A percentile compares a stretch with the other conserved stretches of the same genome.
phyloP scores from a whole-genome alignment of 2,888 invertebrate genomes.

The Dione vanillae region DNA sequence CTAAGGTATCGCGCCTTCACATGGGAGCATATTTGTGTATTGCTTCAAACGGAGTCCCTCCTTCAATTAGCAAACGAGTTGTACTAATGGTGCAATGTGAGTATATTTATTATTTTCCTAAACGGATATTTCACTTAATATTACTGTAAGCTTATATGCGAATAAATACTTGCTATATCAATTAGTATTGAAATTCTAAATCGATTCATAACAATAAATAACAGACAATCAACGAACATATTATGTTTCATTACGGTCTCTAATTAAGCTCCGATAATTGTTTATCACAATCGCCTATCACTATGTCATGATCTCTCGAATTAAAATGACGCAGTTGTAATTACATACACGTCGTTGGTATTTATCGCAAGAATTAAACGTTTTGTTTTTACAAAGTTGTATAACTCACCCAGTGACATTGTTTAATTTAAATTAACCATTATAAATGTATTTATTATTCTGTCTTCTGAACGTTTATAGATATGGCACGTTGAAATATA shows the following conservation, averaged over 20 bases:
- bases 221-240: constrained; percentile 20
- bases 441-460: background rate
- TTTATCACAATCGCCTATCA: constrained; percentile 37
- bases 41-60: constrained; percentile 96
- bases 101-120: constrained; percentile 63
- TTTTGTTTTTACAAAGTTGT: background rate
- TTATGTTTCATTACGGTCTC: constrained; percentile 32
- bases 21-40: constrained; percentile 97
- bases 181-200: constrained; percentile 12
- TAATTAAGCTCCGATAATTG: constrained; percentile 36
- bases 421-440: background rate
- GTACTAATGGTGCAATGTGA: constrained; percentile 93
- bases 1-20: constrained; percentile 94
- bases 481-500: background rate
- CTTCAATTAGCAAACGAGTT: constrained; percentile 94
- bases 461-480: background rate
- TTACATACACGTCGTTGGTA: constrained; percentile 8
- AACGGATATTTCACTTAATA: background rate
- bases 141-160: background rate
- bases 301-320: constrained; percentile 33
- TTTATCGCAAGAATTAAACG: constrained; percentile 16
- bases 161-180: background rate
- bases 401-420: background rate
- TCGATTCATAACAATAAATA: constrained; percentile 10
- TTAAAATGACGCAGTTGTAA: constrained; percentile 34